These are phyloP conservation scores for Drosophila gaucha DNA, from an alignment of 2,888 invertebrate genomes.

Conservation along the genomic window DNA sequence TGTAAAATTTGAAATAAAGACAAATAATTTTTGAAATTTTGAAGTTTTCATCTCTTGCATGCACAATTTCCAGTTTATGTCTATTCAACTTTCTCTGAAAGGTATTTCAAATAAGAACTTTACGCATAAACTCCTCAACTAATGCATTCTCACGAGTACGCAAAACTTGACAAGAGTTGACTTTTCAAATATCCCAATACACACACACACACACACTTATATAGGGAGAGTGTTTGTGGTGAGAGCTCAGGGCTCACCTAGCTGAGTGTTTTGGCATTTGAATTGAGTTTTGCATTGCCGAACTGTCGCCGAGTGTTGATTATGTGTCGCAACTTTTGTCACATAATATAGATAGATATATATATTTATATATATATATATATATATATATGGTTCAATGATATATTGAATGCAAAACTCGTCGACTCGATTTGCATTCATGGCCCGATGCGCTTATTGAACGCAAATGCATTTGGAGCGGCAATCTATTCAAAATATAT, in stretches of 20 bases:
- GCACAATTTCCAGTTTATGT: background rate
- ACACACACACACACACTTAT: background rate
- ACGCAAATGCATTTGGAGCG: slow-evolving; percentile 72
- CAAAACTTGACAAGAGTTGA: slow-evolving; percentile 51
- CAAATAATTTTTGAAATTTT: no score
- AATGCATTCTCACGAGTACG: slow-evolving; percentile 18
- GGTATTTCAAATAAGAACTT: background rate
- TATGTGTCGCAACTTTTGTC: slow-evolving; percentile 58
- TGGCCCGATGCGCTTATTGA: slow-evolving; percentile 58
- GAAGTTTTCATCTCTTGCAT: no score
- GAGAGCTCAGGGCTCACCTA: slow-evolving; percentile 37
- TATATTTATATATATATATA: slow-evolving; percentile 11
- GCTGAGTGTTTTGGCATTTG: slow-evolving; percentile 73
- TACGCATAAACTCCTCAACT: slow-evolving; percentile 33
- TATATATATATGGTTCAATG: slow-evolving; percentile 11
- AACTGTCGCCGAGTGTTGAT: slow-evolving; percentile 56
- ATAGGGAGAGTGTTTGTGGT: slow-evolving; percentile 2
- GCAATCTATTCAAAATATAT: slow-evolving; percentile 51
- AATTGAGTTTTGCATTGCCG: slow-evolving; percentile 58
- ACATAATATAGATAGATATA: slow-evolving; percentile 49
- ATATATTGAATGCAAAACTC: slow-evolving; percentile 34
- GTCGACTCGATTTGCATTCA: slow-evolving; percentile 36
- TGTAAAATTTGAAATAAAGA: no score
- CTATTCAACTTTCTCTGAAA: background rate
- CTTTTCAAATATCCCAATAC: slow-evolving; percentile 47